Percentiles rank a stretch among this genome's conserved stretches.
Evolutionary conservation across 2,113 vertebrate genomes (phyloP).

Genomic region (Geococcyx californianus): DNA sequence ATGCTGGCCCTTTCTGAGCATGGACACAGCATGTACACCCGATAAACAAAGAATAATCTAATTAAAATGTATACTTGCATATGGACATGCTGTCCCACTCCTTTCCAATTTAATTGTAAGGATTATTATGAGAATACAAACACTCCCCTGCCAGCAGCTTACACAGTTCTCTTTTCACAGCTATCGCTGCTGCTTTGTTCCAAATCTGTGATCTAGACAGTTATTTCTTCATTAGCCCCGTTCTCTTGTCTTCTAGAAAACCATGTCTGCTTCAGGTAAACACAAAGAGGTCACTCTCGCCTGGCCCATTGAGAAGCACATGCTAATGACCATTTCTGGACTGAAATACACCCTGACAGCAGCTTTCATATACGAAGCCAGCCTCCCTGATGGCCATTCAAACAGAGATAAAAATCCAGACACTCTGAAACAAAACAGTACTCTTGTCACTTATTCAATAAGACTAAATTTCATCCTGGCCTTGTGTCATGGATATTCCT

Average conservation of each 20-base stretch:
- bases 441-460: not conserved
- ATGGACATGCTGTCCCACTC: not conserved
- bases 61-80: slow-evolving; percentile 30
- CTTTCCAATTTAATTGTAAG: not conserved
- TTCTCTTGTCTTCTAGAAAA: not conserved
- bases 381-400: not conserved
- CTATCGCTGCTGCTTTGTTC: not conserved
- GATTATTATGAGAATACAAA: not conserved
- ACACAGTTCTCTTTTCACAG: not conserved
- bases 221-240: not conserved
- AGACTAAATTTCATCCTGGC: not conserved
- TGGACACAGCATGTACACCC: not conserved
- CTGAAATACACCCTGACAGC: not conserved
- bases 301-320: not conserved
- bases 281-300: not conserved
- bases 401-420: not conserved
- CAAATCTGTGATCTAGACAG: rapidly evolving
- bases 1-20: not conserved
- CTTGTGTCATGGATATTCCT: not conserved
- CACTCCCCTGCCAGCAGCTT: not conserved
- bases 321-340: not conserved
- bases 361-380: not conserved
- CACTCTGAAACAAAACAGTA: not conserved
- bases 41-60: slow-evolving; percentile 21
- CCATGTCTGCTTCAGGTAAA: not conserved